Percentiles rank a stretch among this genome's conserved stretches.
Conservation (phyloP, 1,140 invertebrate genomes). For the Vanessa tameamea region DNA sequence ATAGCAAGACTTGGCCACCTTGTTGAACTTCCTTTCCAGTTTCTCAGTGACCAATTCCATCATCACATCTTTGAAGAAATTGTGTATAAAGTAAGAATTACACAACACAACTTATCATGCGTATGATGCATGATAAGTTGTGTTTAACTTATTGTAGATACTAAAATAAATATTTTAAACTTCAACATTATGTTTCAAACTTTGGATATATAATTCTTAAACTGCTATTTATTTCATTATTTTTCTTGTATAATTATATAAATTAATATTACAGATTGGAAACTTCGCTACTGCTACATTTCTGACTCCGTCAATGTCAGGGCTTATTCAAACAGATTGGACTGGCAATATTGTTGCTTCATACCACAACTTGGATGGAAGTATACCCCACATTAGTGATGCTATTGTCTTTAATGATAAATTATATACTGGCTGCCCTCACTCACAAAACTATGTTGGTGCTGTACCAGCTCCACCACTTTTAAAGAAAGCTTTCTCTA, state of each 20-base stretch:
- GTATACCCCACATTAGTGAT: constrained; percentile 80
- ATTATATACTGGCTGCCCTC: constrained; percentile 84
- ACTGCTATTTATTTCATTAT: too few species aligned
- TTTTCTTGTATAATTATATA: neutral
- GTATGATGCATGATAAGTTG: too few species aligned
- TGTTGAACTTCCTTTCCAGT: constrained; percentile 82
- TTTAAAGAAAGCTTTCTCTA: constrained; percentile 77
- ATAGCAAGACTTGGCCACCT: constrained; percentile 78
- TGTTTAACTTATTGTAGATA: too few species aligned
- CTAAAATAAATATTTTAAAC: too few species aligned
- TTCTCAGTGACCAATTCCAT: constrained; percentile 82
- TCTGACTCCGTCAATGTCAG: constrained; percentile 62
- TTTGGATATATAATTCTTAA: too few species aligned
- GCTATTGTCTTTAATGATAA: constrained; percentile 82
- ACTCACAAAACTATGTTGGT: constrained; percentile 83
- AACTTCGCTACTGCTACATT: constrained; percentile 60
- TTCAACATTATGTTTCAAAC: too few species aligned
- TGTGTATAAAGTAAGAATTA: constrained; percentile 81
- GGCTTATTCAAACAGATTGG: constrained; percentile 83
- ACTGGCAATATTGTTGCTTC: constrained; percentile 85
- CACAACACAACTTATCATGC: too few species aligned
- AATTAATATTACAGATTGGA: constrained; percentile 72
- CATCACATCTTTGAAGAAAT: constrained; percentile 81
- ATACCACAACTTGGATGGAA: constrained; percentile 81
- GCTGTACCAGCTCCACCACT: constrained; percentile 80